Evolutionary conservation across 2,888 invertebrate genomes (phyloP).

Genomic region (Nephrocerus scutellatus): DNA sequence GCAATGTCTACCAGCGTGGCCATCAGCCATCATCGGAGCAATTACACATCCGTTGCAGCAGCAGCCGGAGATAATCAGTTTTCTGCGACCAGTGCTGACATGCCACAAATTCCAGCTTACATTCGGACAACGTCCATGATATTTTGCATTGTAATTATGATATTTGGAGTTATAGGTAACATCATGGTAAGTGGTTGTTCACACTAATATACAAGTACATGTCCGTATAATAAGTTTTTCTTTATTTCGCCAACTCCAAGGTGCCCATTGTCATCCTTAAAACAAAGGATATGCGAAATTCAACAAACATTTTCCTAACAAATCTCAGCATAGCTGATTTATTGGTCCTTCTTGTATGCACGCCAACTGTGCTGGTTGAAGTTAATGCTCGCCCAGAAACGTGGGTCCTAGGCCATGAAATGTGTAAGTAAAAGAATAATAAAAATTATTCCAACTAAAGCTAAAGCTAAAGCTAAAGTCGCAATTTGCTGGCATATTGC

Average conservation of each 20-base stretch:
- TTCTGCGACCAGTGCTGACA: too few species aligned
- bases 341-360: conserved; percentile 83
- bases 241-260: conserved; percentile 24
- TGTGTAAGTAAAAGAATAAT: conserved; percentile 98
- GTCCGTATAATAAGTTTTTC: conserved; percentile 5
- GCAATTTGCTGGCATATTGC: too few species aligned
- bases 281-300: conserved; percentile 89
- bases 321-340: conserved; percentile 90
- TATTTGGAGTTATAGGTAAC: conserved; percentile 85
- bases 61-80: conserved; percentile 10
- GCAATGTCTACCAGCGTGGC: conserved; percentile 12
- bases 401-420: conserved; percentile 84
- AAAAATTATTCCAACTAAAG: too few species aligned
- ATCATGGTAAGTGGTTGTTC: conserved; percentile 60
- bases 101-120: conserved; percentile 69
- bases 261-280: conserved; percentile 84
- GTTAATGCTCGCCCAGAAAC: conserved; percentile 85
- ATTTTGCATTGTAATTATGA: conserved; percentile 80
- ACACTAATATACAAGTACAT: neutral
- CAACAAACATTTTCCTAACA: conserved; percentile 90
- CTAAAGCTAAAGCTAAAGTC: too few species aligned
- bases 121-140: conserved; percentile 83
- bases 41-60: conserved; percentile 10
- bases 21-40: conserved; percentile 19
- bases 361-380: conserved; percentile 90